Evolutionary conservation across 2,113 vertebrate genomes (phyloP).

Genomic region (Speoplatyrhinus poulsoni): DNA sequence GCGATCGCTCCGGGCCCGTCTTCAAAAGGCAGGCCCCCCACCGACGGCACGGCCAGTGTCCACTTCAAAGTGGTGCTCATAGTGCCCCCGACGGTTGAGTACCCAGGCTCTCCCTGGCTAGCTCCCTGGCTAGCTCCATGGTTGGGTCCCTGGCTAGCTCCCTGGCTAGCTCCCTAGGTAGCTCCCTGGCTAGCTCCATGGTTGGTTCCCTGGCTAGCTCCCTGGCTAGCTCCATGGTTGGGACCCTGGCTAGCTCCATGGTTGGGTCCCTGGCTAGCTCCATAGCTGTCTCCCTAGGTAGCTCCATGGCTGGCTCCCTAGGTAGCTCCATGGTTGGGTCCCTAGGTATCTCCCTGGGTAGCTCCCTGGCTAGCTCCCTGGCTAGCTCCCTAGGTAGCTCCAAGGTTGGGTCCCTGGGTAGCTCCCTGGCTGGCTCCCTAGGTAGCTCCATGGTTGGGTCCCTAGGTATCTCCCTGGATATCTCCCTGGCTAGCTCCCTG

Average conservation of each 20-base stretch:
- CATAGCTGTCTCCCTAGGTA: not conserved
- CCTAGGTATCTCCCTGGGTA: not conserved
- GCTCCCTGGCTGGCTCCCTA: not conserved
- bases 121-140: constrained; percentile 34
- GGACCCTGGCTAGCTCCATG: not conserved
- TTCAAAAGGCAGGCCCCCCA: constrained; percentile 71
- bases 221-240: not conserved
- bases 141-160: constrained; percentile 17
- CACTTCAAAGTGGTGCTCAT: constrained; percentile 69
- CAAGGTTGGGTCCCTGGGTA: no score
- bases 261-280: not conserved
- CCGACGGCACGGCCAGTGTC: constrained; percentile 62
- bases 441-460: not conserved
- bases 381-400: not conserved
- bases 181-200: not conserved
- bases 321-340: not conserved
- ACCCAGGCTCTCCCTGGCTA: constrained; percentile 54
- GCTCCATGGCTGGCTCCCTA: not conserved
- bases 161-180: constrained; percentile 10
- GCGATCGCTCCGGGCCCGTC: constrained; percentile 68
- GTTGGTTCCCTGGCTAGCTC: not conserved
- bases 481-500: not conserved
- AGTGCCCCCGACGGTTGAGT: constrained; percentile 62
- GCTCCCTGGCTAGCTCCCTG: not conserved
- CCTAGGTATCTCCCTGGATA: no score